Conservation (phyloP, 2,113 vertebrate species). For the Sylvia atricapilla region DNA sequence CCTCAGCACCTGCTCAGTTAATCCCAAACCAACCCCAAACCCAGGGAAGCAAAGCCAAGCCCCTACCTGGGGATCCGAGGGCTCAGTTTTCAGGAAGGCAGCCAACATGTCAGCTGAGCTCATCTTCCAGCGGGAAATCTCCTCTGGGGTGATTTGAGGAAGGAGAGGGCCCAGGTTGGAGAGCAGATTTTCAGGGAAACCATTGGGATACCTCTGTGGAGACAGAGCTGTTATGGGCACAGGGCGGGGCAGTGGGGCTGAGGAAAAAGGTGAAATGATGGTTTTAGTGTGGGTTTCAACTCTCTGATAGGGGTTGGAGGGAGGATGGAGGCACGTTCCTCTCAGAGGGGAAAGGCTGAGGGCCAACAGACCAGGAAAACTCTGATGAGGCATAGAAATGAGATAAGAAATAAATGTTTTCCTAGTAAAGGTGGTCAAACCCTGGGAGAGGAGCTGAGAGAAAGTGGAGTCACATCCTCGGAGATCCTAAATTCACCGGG, state of each 20-base stretch:
- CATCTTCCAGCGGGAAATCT: conserved; percentile 58
- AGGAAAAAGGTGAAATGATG: neutral
- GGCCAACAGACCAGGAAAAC: neutral
- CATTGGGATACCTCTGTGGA: conserved; percentile 58
- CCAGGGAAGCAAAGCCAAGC: neutral
- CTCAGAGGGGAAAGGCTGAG: neutral
- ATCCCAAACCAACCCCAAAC: neutral
- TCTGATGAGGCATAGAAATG: neutral
- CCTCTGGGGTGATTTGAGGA: neutral
- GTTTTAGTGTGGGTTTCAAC: neutral
- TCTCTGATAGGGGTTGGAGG: neutral
- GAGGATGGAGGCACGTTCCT: neutral
- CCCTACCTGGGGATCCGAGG: neutral
- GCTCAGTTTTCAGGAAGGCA: neutral
- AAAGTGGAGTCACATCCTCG: too few relatives aligned
- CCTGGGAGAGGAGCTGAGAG: neutral
- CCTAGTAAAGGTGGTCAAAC: neutral
- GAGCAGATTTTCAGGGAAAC: conserved; percentile 62
- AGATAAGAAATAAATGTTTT: neutral
- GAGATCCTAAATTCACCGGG: neutral
- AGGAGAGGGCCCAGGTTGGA: neutral
- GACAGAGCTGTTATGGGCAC: neutral
- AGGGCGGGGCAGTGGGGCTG: neutral
- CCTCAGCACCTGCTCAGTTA: neutral
- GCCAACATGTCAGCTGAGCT: conserved; percentile 39